Evolutionary conservation across 1,140 invertebrate species (phyloP).

Genomic region (Drosophila jambulina): DNA sequence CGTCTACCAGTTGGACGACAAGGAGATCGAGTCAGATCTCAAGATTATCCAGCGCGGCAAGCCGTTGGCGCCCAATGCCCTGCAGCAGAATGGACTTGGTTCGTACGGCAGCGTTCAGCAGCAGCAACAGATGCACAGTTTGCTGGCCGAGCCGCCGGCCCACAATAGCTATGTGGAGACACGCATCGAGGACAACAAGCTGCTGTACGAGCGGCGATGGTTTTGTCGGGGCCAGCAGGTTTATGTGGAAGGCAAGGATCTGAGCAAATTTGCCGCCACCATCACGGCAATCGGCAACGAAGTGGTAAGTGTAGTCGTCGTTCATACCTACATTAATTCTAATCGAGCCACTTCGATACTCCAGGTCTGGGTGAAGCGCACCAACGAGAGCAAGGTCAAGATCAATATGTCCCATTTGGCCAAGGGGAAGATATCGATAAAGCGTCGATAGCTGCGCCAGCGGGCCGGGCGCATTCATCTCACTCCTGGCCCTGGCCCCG

Average conservation of each 20-base stretch:
- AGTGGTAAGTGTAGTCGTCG: slow-evolving; percentile 88
- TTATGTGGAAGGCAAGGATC: slow-evolving; percentile 95
- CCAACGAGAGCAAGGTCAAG: slow-evolving; percentile 92
- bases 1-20: slow-evolving; percentile 94
- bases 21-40: slow-evolving; percentile 95
- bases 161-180: slow-evolving; percentile 89
- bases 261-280: slow-evolving; percentile 92
- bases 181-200: slow-evolving; percentile 96
- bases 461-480: slow-evolving; percentile 13
- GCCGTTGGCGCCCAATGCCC: slow-evolving; percentile 72
- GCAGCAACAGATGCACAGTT: slow-evolving; percentile 47
- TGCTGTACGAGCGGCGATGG: slow-evolving; percentile 97
- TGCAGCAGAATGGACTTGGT: slow-evolving; percentile 76
- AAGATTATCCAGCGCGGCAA: slow-evolving; percentile 92
- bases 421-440: slow-evolving; percentile 95
- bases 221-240: slow-evolving; percentile 97
- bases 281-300: slow-evolving; percentile 96
- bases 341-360: slow-evolving; percentile 67
- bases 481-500: slow-evolving; percentile 7
- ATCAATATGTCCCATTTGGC: slow-evolving; percentile 94
- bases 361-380: slow-evolving; percentile 96
- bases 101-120: slow-evolving; percentile 56
- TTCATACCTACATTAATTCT: background rate
- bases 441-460: slow-evolving; percentile 87
- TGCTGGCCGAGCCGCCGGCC: slow-evolving; percentile 61